phyloP scores from a whole-genome alignment of 2,888 invertebrate genomes.

The Muscina levida region DNA sequence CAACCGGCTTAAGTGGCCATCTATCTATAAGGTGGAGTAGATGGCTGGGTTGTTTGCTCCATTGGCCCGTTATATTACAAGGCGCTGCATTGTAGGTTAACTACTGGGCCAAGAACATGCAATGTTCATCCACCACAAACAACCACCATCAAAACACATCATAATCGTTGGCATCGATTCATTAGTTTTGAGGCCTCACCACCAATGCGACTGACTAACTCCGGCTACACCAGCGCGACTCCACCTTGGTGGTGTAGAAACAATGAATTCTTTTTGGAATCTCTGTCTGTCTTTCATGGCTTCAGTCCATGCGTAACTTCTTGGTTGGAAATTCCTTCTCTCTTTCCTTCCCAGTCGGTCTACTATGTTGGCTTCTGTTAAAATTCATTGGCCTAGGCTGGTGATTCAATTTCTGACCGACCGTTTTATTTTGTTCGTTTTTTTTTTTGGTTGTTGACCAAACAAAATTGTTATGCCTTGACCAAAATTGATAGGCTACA shows the following conservation, averaged over 20 bases:
- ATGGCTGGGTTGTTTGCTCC: neutral
- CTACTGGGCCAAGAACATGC: neutral
- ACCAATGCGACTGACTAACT: neutral
- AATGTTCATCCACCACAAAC: neutral
- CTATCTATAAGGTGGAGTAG: too few species aligned
- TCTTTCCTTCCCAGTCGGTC: neutral
- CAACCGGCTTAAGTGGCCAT: neutral
- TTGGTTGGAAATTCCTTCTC: neutral
- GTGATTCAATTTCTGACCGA: too few species aligned
- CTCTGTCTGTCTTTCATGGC: too few species aligned
- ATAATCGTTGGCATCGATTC: conserved; percentile 30
- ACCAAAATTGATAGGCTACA: conserved; percentile 46
- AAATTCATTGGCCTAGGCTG: too few species aligned
- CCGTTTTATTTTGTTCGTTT: neutral
- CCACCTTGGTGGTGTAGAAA: neutral
- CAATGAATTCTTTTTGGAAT: neutral
- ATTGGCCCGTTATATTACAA: neutral
- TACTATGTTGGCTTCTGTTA: conserved; percentile 4
- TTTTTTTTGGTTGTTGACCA: conserved; percentile 14
- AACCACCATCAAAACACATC: conserved; percentile 11
- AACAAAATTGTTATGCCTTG: conserved; percentile 41
- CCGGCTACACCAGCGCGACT: neutral
- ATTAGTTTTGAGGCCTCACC: conserved; percentile 31
- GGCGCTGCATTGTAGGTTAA: neutral
- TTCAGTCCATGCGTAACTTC: too few species aligned